Base-by-base conservation (phyloP, 2,797 vertebrate genomes). In the Crocidura indochinensis region DNA sequence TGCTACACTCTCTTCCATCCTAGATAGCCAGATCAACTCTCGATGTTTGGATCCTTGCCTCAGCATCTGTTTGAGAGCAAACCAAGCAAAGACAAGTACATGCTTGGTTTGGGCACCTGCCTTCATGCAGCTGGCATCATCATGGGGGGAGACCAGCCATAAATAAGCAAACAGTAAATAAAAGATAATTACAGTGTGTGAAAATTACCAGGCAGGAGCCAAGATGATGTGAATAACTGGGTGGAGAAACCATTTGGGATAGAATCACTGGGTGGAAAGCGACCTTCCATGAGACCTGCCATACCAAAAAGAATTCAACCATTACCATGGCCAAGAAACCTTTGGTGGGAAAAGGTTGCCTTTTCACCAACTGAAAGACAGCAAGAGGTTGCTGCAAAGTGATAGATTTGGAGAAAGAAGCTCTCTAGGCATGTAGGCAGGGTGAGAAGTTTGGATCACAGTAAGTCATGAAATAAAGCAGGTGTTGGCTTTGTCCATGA, bases 121-220 rank as follows among this genome's bases (percentile, higher is more conserved):
- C 78, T 94, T 68, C 72, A 22, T 27, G 17, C 47, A 46, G 77
- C 67, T 38, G 53, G 51, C 22, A 26, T 68, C 82, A 67, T 69
- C 14, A n/a, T 46, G 6, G 69, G 65, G 65, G 27, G 29, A 49
- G 27, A 29, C 38, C 26, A 82, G 60, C 73, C 79, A 72, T 76
- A 79, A 92, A 80, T 49, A 94, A 92, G 44, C 76, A 85, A 92
- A 93, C 24, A 83, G 72, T 64, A 92, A 80, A 89, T 90, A 84
- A 60, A 90, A n/a, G 78, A 56, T 87, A 84, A 82, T 82, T 89
- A 26, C 31, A 90, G 44, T 73, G 47, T 12, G 6, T 76, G 49
- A 83, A 60, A 85, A 76, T 85, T 69, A 64, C 49, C 53, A 56
- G 49, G 29, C 69, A 76, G 87, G 78, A 85, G 29, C 49, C 62